Percentiles rank a stretch among this genome's conserved stretches.
These are phyloP conservation scores for Channa maculata DNA, from an alignment of 2,113 vertebrate species.

Conservation along the genomic window DNA sequence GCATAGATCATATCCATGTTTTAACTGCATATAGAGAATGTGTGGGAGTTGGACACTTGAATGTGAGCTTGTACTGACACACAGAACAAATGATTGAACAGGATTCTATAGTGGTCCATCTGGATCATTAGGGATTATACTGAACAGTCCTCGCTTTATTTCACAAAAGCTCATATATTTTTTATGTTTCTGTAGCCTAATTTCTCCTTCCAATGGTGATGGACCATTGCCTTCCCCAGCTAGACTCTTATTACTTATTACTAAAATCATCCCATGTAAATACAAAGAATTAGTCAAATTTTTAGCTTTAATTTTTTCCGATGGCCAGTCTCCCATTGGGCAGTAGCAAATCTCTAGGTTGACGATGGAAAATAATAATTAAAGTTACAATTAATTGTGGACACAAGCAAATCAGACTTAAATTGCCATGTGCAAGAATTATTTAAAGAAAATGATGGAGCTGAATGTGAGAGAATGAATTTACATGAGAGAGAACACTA, in stretches of 20 bases:
- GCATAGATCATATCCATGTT: constrained; percentile 18
- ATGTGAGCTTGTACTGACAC: constrained; percentile 28
- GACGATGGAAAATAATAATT: constrained; percentile 13
- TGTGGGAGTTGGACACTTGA: constrained; percentile 41
- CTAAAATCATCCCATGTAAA: neutral
- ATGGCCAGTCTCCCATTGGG: neutral
- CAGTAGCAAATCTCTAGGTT: neutral
- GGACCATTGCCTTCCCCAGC: neutral
- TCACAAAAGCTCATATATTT: neutral
- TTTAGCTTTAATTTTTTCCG: constrained; percentile 4
- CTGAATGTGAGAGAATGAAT: neutral
- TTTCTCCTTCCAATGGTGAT: neutral
- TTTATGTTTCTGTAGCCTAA: neutral
- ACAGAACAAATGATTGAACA: constrained; percentile 38
- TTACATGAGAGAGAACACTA: constrained; percentile 13
- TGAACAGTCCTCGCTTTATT: neutral
- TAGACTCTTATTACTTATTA: neutral
- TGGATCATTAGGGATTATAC: constrained; percentile 13
- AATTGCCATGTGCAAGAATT: constrained; percentile 28
- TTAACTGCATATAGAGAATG: constrained; percentile 17
- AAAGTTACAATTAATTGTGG: neutral
- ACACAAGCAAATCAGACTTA: constrained; percentile 8
- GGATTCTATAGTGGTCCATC: constrained; percentile 17
- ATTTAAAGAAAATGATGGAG: neutral
- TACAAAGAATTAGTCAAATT: neutral